Conservation (phyloP, 2,113 vertebrate species). For the Platichthys stellatus region DNA sequence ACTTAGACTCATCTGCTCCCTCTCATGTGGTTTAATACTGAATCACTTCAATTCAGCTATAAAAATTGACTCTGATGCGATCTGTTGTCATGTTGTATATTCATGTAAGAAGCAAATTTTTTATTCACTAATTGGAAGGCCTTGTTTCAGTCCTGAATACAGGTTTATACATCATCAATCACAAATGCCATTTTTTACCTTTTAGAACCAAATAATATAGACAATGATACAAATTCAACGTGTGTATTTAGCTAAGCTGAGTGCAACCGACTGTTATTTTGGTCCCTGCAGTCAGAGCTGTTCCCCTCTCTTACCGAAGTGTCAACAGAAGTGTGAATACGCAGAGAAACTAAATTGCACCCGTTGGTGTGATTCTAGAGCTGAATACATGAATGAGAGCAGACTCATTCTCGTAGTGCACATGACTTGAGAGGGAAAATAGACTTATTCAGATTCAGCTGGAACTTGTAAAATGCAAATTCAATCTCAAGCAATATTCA, state of each 20-base stretch:
- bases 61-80: too few species aligned
- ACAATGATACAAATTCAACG: background rate
- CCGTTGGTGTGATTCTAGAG: background rate
- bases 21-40: too few species aligned
- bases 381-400: background rate
- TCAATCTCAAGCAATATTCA: conserved; percentile 1
- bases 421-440: background rate
- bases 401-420: background rate
- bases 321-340: conserved; percentile 23
- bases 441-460: background rate
- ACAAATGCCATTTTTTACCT: too few species aligned
- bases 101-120: too few species aligned
- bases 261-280: conserved; percentile 3
- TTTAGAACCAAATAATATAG: too few species aligned
- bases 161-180: too few species aligned
- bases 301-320: conserved; percentile 10
- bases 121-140: too few species aligned
- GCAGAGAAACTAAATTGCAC: conserved; percentile 19
- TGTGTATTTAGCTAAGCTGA: background rate
- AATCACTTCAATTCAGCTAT: too few species aligned
- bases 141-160: too few species aligned
- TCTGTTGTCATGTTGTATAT: too few species aligned
- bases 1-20: too few species aligned
- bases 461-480: conserved; percentile 10
- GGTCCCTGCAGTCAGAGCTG: background rate